Percentiles rank a stretch among this genome's conserved stretches.
Conservation (phyloP, 2,888 invertebrate genomes). For the Leptinotarsa haldemani region DNA sequence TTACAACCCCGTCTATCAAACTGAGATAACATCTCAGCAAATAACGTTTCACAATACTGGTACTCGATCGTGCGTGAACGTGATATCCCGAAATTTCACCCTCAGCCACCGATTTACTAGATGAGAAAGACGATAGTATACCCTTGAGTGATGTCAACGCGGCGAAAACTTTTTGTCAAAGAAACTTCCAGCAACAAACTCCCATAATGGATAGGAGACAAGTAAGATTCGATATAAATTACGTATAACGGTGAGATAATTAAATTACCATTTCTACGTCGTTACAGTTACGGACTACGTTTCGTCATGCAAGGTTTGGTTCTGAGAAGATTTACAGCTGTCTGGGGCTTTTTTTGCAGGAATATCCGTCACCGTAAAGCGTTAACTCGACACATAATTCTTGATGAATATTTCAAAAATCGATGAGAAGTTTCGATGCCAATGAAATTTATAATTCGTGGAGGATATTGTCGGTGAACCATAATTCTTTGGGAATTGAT, state of each 20-base stretch:
- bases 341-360: not conserved
- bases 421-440: not conserved
- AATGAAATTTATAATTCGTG: not conserved
- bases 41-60: not conserved
- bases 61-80: not conserved
- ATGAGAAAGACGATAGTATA: constrained; percentile 5
- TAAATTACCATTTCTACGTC: constrained; percentile 5
- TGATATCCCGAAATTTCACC: not conserved
- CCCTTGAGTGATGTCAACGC: constrained; percentile 11
- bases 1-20: constrained; percentile 9
- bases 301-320: constrained; percentile 12
- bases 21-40: constrained; percentile 1
- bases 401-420: not conserved
- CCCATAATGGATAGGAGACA: not conserved
- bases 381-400: not conserved
- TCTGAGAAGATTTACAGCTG: not conserved
- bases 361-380: not conserved
- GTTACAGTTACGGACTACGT: not conserved
- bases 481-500: too few relatives aligned
- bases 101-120: constrained; percentile 7
- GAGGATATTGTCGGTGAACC: not conserved
- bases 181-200: not conserved
- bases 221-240: constrained; percentile 10
- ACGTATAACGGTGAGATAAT: constrained; percentile 11
- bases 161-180: not conserved